Conservation (phyloP, 2,888 invertebrate genomes). For the Ganaspis brasiliensis region DNA sequence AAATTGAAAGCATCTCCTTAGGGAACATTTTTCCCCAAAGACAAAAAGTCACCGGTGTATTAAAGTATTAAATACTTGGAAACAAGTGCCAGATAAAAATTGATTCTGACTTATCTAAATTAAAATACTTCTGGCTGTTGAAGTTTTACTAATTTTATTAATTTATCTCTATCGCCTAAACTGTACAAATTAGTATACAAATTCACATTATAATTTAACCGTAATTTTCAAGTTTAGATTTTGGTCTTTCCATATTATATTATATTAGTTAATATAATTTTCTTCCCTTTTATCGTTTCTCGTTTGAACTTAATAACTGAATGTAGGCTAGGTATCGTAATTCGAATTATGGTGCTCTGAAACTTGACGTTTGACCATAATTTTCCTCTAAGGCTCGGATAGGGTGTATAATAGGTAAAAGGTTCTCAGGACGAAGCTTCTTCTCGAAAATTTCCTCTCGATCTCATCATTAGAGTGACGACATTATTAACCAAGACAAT, state of each 20-base stretch:
- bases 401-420: conserved; percentile 24
- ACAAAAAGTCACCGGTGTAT: background rate
- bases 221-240: background rate
- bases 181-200: no score
- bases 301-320: background rate
- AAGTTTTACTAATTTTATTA: no score
- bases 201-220: no score
- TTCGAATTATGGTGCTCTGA: conserved; percentile 55
- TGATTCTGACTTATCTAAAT: no score
- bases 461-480: conserved; percentile 34
- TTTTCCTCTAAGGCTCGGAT: conserved; percentile 52
- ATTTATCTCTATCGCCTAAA: no score
- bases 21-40: background rate
- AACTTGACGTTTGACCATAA: conserved; percentile 58
- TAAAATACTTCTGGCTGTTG: no score
- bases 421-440: conserved; percentile 50
- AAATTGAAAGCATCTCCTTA: background rate
- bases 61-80: no score
- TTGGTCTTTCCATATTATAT: background rate
- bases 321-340: conserved; percentile 46
- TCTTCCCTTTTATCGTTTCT: background rate
- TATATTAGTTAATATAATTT: no score
- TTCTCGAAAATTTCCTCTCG: conserved; percentile 41
- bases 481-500: conserved; percentile 41
- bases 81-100: no score